Base-by-base conservation (phyloP, 1,140 invertebrate species). In the Drosophila erecta region DNA sequence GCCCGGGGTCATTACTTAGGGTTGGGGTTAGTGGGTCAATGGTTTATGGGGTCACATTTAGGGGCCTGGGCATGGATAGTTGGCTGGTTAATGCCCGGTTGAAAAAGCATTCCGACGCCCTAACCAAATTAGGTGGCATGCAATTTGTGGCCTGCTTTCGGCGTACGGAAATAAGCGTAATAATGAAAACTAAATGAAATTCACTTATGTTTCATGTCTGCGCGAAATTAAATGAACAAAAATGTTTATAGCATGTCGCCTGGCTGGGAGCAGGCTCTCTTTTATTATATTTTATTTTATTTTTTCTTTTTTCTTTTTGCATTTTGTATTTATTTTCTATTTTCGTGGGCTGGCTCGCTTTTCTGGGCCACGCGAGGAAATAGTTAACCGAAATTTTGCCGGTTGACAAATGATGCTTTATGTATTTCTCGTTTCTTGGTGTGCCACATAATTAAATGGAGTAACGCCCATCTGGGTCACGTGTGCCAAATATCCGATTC, bases 131-230 rank as follows among this genome's bases (percentile, higher is more conserved):
- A 77, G 79, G 83, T 64, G 75, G 65, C 79, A 83, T 87, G 84
- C 79, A 47, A 89, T 67, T 86, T 64, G 37, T 72, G 81, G 76
- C 66, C 76, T 79, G 78, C 56, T 76, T 69, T 61, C 80, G 58
- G 72, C 60, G 59, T 51, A 54, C 60, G 44, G 53, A 64, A 79
- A 61, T 74, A 61, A 65, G 64, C 65, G 56, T 51, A 76, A 87
- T 80, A 90, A 87, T 86, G 81, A 83, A 87, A 89, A 89, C 59
- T 89, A 89, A 89, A 87, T 89, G 73, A 79, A 89, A 79, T 78
- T 89, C 74, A 90, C 85, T 90, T 89, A 87, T 84, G 79, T 87
- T 76, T 80, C 84, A 87, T 89, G 84, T 72, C 70, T 78, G 72
- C 43, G 72, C 59, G 64, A 89, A 89, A 89, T 90, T 80, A 89